Base-by-base conservation (phyloP, 2,113 vertebrate species). In the Puntigrus tetrazona region DNA sequence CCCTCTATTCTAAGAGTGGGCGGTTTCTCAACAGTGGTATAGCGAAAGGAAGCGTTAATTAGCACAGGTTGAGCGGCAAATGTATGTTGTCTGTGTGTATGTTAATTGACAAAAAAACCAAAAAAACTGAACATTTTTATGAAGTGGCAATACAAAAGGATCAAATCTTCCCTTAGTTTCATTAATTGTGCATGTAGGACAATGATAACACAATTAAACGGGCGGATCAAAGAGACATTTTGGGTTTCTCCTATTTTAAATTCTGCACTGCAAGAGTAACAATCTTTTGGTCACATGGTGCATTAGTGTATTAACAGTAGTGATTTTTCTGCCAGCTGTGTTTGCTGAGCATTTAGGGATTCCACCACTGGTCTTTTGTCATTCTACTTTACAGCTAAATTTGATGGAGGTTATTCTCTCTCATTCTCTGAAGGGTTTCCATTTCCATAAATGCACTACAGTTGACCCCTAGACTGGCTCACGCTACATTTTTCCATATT, bases 281-380 rank as follows among this genome's bases (percentile, higher is more conserved):
- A n/a, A 11, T 78, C 55, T n/a, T 34, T 10, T 22, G 27, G 43
- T 67, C 78, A 50, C 41, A 50, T n/a, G 5, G 43, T 81, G 5
- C 61, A 81, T 50, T 81, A 81, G 41, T 81, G 78, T 50, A 81
- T 52, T 45, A 52, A 69, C 61, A 50, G 18, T 38, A 36, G 75
- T 78, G 50, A 45, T 81, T 65, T 81, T 65, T 50, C 25, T 43
- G n/a, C 27, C 59, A 50, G 78, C 59, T 69, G 78, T 81, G 61
- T 50, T 81, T 69, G 14, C 61, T 47, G 61, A 81, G 61, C 29
- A n/a, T 81, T 81, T 69, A 45, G 78, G 78, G 41, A 81, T 67
- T 69, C 18, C 61, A 50, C 59, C 6, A 3, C 61, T 81, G 55
- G n/a, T 9, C 16, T 52, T 76, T 76, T 80, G 36, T 25, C 43